Conservation (phyloP, 2,113 vertebrate species). For the Epinephelus lanceolatus region DNA sequence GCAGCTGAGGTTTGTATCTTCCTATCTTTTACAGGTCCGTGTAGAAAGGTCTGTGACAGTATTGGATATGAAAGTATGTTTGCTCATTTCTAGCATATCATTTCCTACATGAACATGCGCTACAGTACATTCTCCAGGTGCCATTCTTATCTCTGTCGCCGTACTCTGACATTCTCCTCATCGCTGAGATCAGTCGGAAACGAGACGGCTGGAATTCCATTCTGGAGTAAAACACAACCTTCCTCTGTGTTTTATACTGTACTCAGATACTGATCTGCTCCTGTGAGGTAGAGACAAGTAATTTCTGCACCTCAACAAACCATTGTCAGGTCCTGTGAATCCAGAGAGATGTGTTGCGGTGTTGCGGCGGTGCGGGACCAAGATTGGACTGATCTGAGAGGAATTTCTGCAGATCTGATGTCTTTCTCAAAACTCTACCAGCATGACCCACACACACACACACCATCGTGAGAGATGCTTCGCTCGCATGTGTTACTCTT, state of each 20-base stretch:
- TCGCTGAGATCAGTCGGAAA: conserved; percentile 60
- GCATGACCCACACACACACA: not conserved
- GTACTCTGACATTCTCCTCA: conserved; percentile 64
- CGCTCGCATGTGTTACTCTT: conserved; percentile 31
- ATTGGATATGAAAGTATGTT: conserved; percentile 20
- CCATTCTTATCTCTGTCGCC: conserved; percentile 75
- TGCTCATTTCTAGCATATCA: conserved; percentile 40
- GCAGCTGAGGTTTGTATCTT: not conserved
- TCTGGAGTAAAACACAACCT: conserved; percentile 37
- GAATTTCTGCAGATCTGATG: conserved; percentile 30
- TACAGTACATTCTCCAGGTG: conserved; percentile 69
- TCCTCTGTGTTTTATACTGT: conserved; percentile 29
- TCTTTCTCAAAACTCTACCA: conserved; percentile 13
- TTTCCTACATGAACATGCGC: conserved; percentile 39
- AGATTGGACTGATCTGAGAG: not conserved
- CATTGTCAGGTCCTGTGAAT: conserved; percentile 23
- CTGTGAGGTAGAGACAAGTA: conserved; percentile 21
- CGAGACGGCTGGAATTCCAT: conserved; percentile 59
- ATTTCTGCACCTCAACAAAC: conserved; percentile 15
- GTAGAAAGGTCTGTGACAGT: not conserved
- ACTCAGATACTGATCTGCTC: conserved; percentile 22
- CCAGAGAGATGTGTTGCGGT: conserved; percentile 10
- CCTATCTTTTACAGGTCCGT: not conserved
- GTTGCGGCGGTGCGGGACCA: not conserved
- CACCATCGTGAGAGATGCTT: conserved; percentile 1